Percentiles rank a stretch among this genome's conserved stretches.
Conservation (phyloP, 92 coral and sea anemone species). For the Ricordea florida region DNA sequence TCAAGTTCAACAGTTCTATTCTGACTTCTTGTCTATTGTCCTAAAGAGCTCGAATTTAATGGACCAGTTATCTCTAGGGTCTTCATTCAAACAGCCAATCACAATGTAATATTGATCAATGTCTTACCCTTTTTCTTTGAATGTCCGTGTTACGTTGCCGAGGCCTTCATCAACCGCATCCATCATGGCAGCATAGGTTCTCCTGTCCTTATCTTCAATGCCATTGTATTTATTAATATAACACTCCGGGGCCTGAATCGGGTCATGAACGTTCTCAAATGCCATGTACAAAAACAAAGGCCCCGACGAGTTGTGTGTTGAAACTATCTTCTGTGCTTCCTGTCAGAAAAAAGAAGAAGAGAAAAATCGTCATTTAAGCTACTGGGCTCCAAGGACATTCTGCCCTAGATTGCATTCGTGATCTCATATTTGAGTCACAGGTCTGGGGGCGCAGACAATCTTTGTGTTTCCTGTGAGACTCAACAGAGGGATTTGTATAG, state of each 20-base stretch:
- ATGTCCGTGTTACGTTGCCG: slow-evolving; percentile 54
- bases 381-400: not conserved
- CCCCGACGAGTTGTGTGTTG: slow-evolving; percentile 45
- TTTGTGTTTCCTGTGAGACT: no score
- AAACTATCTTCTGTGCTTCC: slow-evolving; percentile 46
- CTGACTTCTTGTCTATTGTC: no score
- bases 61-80: no score
- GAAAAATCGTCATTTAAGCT: not conserved
- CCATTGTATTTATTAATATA: slow-evolving; percentile 60
- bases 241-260: slow-evolving; percentile 58
- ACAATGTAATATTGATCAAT: no score
- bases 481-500: no score
- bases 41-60: no score
- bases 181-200: slow-evolving; percentile 67
- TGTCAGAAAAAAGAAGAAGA: not conserved
- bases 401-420: no score
- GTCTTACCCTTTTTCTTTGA: slow-evolving; percentile 57
- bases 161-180: slow-evolving; percentile 66
- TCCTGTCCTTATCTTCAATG: slow-evolving; percentile 40
- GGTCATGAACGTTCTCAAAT: slow-evolving; percentile 74
- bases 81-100: no score
- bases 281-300: slow-evolving; percentile 73
- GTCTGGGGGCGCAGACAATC: no score
- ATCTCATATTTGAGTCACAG: no score
- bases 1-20: not conserved